Base-by-base conservation (phyloP, 1,140 invertebrate genomes). In the Macrosteles quadrilineatus region DNA sequence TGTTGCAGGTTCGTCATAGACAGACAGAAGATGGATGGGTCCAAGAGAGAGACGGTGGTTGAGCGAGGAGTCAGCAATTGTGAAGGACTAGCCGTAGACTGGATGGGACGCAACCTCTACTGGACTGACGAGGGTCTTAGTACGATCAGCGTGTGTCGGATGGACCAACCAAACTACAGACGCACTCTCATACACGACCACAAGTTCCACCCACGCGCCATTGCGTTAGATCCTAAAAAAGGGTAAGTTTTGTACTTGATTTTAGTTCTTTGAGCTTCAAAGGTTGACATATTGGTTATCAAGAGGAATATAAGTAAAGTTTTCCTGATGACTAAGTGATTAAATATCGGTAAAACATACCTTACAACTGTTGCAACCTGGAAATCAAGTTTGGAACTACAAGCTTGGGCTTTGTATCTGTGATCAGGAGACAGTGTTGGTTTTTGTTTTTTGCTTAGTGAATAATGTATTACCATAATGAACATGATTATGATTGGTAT, bases 31-130 rank as follows among this genome's bases (percentile, higher is more conserved):
- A 67, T 85, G 17, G 78, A 81, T 71, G 79, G 78, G 14, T 74
- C 72, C 3, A 74, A 75, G 21, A 76, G 76, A 57, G 80, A 84
- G 73, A 75, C 77, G 11, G 78, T 81, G 31, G 75, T 84, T 23
- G 80, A 80, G 40, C 76, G 78, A 72, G 82, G 80, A 19, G 70
- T 85, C 2, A 80, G 84, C 73, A 87, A 83, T 75, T 88, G 87
- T 80, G 86, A 89, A 80, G 88, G 91, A 43, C 76, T 93, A 40
- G 89, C 90, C 45, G 84, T 93, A 40, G 93, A 95, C 80, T 93
- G 90, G 90, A 86, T 92, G 76, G 86, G 87, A 50, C 82, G 87
- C 32, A 93, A 94, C 78, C 75, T 96, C 31, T 96, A 94, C 81
- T 96, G 91, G 91, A 89, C 90, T 50, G 91, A 91, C 80, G 86